Base-by-base conservation (phyloP, 2,888 invertebrate genomes). In the Polydesmus complanatus region DNA sequence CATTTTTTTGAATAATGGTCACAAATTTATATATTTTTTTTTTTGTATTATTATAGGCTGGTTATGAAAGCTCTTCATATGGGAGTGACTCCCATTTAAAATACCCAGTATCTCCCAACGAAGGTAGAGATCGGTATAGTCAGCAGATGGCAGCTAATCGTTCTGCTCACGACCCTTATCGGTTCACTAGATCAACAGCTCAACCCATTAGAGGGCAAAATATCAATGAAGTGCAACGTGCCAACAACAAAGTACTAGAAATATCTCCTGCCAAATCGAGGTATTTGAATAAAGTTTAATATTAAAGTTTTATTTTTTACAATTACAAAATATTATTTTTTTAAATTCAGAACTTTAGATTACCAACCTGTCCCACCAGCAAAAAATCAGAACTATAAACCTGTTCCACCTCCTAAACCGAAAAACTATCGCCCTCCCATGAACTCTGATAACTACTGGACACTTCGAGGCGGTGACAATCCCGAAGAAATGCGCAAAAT, bases 331-430 rank as follows among this genome's bases (percentile, higher is more conserved):
- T n/a, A n/a, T n/a, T n/a, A n/a, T n/a, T n/a, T n/a, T n/a, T n/a
- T n/a, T n/a, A n/a, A n/a, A 14, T 14, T 18, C 19, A 61, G 61
- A 23, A 61, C 58, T 27, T 71, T 73, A 22, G 73, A 74, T 66
- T 74, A 73, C 68, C 76, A 76, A 65, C 71, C 73, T 60, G 69
- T 71, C 37, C 61, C 61, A 22, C 61, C 61, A 21, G 58, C 61
- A 23, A 61, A 58, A 27, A 58, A 56, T 27, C 58, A 65, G 53
- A 78, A 80, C 1, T 90, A 90, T 75, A 92, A 91, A 73, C 92
- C 92, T 0, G 84, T 92, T 60, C 92, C 92, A 50, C 92, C 92
- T 27, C 92, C 92, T 8, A 93, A 93, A 71, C 92, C 92, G 54
- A 91, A 91, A 72, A 90, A 91, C 75, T 92, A 91, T 73, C 82